Evolutionary conservation across 1,140 invertebrate species (phyloP).

Genomic region (Stratiolaelaps scimitus): DNA sequence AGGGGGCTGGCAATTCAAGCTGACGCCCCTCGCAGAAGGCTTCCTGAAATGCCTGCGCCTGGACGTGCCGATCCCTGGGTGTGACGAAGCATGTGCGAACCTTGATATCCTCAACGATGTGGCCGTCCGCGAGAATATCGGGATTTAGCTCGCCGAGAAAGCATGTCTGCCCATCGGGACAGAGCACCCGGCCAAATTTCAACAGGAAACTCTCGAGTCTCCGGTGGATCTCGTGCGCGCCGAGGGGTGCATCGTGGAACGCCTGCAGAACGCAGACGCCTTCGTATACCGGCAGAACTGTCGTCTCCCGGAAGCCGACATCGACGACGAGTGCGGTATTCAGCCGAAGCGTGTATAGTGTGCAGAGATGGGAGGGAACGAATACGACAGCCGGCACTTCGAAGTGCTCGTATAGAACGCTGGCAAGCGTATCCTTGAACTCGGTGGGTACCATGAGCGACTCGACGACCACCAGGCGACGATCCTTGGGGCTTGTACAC

Average conservation of each 20-base stretch:
- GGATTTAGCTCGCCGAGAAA: slow-evolving; percentile 19
- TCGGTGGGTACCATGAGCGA: slow-evolving; percentile 65
- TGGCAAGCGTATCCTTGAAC: slow-evolving; percentile 70
- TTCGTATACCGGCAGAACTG: slow-evolving; percentile 62
- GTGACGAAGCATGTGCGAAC: slow-evolving; percentile 68
- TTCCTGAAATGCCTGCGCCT: slow-evolving; percentile 43
- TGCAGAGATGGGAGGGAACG: slow-evolving; percentile 63
- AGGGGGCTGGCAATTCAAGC: slow-evolving; percentile 36
- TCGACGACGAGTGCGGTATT: slow-evolving; percentile 69
- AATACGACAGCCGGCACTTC: slow-evolving; percentile 60
- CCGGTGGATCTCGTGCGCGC: slow-evolving; percentile 51
- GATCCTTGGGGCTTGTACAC: slow-evolving; percentile 79
- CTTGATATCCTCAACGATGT: slow-evolving; percentile 47
- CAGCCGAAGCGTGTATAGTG: slow-evolving; percentile 59
- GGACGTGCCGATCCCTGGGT: slow-evolving; percentile 52
- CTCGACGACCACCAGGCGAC: slow-evolving; percentile 76
- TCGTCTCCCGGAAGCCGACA: slow-evolving; percentile 67
- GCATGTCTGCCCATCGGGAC: slow-evolving; percentile 13
- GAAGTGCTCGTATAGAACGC: slow-evolving; percentile 80
- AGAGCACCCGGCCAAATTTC: slow-evolving; percentile 36
- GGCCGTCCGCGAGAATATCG: slow-evolving; percentile 34
- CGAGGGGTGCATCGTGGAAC: slow-evolving; percentile 62
- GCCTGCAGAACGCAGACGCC: slow-evolving; percentile 66
- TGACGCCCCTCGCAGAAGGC: slow-evolving; percentile 37
- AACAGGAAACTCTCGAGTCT: slow-evolving; percentile 27